These are phyloP conservation scores for Zapornia atra DNA, from an alignment of 2,113 vertebrate species.

Conservation along the genomic window DNA sequence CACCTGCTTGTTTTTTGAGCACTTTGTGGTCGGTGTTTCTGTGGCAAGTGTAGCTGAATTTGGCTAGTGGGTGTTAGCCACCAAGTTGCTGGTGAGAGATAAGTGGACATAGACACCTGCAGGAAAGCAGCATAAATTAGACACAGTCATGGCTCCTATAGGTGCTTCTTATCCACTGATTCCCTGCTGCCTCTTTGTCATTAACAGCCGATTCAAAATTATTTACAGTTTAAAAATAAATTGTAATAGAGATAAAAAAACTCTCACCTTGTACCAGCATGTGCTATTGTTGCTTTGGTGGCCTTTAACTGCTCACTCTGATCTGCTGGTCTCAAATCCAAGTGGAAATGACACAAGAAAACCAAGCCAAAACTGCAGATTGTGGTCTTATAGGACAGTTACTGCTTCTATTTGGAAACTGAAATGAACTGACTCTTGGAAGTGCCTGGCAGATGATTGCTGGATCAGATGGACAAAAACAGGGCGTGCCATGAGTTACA, in stretches of 20 bases:
- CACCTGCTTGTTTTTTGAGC: neutral
- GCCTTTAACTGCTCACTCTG: neutral
- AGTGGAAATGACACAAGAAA: neutral
- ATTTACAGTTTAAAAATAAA: neutral
- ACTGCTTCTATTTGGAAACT: neutral
- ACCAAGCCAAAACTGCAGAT: neutral
- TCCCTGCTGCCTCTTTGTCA: neutral
- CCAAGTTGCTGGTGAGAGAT: neutral
- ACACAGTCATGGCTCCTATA: neutral
- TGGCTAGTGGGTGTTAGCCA: neutral
- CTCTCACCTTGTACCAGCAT: neutral
- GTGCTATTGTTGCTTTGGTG: neutral
- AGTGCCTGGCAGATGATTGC: neutral
- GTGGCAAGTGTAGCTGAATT: neutral
- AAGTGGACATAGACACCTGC: fast-evolving
- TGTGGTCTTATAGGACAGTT: neutral
- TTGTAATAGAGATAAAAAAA: neutral
- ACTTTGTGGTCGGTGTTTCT: neutral
- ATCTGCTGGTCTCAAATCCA: neutral
- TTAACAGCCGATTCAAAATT: neutral
- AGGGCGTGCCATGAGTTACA: neutral
- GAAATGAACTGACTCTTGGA: neutral
- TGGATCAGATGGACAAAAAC: neutral
- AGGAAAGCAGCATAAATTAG: neutral
- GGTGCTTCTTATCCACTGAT: neutral